Percentiles rank a stretch among this genome's conserved stretches.
phyloP scores from a whole-genome alignment of 2,888 invertebrate genomes.

The Linnaemya vulpina region DNA sequence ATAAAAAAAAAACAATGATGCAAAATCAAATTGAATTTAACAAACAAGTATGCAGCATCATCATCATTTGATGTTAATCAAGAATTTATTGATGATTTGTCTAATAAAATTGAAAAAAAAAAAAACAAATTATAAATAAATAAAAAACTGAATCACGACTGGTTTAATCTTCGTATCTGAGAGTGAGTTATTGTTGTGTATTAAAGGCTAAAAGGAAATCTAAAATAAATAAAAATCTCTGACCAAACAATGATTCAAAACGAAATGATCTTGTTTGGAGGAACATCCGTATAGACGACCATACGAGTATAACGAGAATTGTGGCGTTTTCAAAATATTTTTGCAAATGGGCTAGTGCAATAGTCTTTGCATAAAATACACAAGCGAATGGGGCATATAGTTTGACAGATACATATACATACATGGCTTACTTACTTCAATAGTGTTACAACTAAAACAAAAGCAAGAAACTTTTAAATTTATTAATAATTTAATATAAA shows the following conservation, averaged over 20 bases:
- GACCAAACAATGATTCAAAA: background rate
- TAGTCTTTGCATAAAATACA: no score
- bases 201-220: constrained; percentile 3
- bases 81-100: constrained; percentile 51
- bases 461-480: no score
- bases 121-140: no score
- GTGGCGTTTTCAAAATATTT: background rate
- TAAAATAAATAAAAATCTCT: constrained; percentile 19
- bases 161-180: constrained; percentile 37
- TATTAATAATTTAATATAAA: no score
- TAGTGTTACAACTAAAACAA: no score
- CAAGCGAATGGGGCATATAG: no score
- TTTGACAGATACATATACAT: no score
- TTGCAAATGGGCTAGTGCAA: no score
- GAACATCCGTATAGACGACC: background rate
- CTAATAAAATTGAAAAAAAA: constrained; percentile 16
- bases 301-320: background rate
- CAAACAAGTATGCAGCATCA: constrained; percentile 22
- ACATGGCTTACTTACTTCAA: no score
- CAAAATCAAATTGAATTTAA: background rate
- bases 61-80: constrained; percentile 28
- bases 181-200: constrained; percentile 10
- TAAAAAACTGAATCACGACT: constrained; percentile 22
- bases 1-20: background rate
- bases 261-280: constrained; percentile 20